phyloP scores from a whole-genome alignment of 2,888 invertebrate species.

The Cantharis lateralis region DNA sequence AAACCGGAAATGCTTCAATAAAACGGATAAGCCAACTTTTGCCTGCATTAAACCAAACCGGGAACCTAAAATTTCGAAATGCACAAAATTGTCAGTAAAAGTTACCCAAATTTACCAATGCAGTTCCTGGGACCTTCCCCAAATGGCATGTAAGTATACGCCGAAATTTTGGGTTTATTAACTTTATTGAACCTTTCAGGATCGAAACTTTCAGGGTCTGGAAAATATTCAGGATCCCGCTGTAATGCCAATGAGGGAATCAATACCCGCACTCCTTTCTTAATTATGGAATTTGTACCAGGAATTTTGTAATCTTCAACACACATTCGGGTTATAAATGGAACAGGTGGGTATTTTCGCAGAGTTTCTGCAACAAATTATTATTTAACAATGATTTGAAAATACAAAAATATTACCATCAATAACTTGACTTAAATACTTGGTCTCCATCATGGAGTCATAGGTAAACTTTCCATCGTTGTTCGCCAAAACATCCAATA shows the following conservation, averaged over 20 bases:
- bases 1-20: neutral
- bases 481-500: constrained; percentile 48
- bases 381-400: neutral
- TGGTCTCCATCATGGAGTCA: constrained; percentile 57
- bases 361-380: constrained; percentile 40
- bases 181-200: constrained; percentile 62
- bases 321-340: constrained; percentile 39
- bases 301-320: constrained; percentile 41
- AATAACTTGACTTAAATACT: constrained; percentile 57
- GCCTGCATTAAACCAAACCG: neutral
- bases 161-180: neutral
- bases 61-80: neutral
- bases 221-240: constrained; percentile 30
- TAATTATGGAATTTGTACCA: constrained; percentile 36
- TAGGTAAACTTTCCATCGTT: constrained; percentile 54
- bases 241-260: constrained; percentile 42
- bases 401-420: constrained; percentile 35
- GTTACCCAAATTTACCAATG: neutral
- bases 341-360: constrained; percentile 44
- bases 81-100: too few species aligned
- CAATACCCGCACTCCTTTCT: constrained; percentile 36
- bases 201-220: constrained; percentile 63
- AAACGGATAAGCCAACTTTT: neutral
- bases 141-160: neutral
- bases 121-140: neutral